phyloP scores from a whole-genome alignment of 2,888 invertebrate species.

The Microctonus hyperodae region DNA sequence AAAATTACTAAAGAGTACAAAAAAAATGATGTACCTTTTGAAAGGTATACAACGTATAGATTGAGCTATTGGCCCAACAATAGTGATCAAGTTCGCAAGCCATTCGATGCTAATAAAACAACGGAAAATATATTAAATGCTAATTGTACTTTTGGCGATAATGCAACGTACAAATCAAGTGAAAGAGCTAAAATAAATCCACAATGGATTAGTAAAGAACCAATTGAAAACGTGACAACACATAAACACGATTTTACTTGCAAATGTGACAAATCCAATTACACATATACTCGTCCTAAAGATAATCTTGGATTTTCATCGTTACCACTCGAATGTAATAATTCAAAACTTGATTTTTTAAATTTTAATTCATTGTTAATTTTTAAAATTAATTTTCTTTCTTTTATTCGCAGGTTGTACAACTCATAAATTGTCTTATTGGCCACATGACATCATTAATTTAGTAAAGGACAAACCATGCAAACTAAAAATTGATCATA shows the following conservation, averaged over 20 bases:
- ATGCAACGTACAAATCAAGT: conserved; percentile 58
- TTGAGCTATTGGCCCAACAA: conserved; percentile 66
- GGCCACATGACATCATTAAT: conserved; percentile 65
- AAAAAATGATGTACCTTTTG: conserved; percentile 67
- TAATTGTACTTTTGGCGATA: conserved; percentile 50
- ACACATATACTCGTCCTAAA: conserved; percentile 35
- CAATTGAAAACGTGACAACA: conserved; percentile 78
- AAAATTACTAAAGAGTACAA: conserved; percentile 61
- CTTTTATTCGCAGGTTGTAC: conserved; percentile 65
- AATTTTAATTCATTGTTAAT: too few species aligned
- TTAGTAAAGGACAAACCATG: conserved; percentile 62
- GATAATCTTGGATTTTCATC: conserved; percentile 43
- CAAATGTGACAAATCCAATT: conserved; percentile 42
- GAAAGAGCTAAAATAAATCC: conserved; percentile 40
- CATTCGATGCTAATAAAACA: conserved; percentile 38
- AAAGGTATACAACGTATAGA: conserved; percentile 66
- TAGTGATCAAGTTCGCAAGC: conserved; percentile 40
- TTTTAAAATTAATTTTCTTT: too few species aligned
- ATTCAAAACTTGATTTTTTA: too few species aligned
- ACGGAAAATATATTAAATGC: conserved; percentile 53
- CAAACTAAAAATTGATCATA: conserved; percentile 61
- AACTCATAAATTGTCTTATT: conserved; percentile 71
- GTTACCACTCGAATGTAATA: conserved; percentile 47
- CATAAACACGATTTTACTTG: conserved; percentile 74
- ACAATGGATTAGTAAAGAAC: conserved; percentile 63